Evolutionary conservation across 1,140 invertebrate species (phyloP).

Genomic region (Sarcophaga bullata): DNA sequence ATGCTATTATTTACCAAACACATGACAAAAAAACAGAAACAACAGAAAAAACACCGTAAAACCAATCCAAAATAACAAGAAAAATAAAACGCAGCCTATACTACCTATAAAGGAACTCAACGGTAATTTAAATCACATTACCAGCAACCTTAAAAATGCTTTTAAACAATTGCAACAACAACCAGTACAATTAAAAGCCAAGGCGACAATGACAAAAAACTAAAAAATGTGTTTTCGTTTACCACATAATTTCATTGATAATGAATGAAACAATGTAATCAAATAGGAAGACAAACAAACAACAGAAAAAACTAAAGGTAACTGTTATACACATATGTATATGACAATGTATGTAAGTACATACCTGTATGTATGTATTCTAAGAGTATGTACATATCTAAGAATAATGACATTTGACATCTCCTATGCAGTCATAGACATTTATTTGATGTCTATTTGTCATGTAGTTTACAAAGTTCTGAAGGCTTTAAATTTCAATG

Average conservation of each 20-base stretch:
- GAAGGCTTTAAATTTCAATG: no score
- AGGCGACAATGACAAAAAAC: no score
- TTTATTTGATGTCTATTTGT: no score
- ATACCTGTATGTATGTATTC: no score
- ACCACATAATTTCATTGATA: not conserved
- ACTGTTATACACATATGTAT: no score
- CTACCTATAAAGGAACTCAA: not conserved
- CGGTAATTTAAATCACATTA: not conserved
- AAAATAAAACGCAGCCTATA: not conserved
- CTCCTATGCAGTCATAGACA: no score
- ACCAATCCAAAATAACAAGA: not conserved
- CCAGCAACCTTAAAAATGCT: constrained; percentile 3
- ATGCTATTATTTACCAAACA: not conserved
- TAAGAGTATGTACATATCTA: no score
- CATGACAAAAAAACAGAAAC: not conserved
- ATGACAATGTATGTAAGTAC: not conserved
- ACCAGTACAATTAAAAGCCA: not conserved
- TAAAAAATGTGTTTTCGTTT: no score
- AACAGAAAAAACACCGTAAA: not conserved
- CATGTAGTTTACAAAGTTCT: no score
- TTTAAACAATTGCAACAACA: not conserved
- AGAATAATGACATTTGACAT: no score
- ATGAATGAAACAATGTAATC: not conserved
- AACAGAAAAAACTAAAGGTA: not conserved
- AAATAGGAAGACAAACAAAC: not conserved